Evolutionary conservation across 2,797 vertebrate species (phyloP).

Genomic region (Neosilurus hyrtlii): DNA sequence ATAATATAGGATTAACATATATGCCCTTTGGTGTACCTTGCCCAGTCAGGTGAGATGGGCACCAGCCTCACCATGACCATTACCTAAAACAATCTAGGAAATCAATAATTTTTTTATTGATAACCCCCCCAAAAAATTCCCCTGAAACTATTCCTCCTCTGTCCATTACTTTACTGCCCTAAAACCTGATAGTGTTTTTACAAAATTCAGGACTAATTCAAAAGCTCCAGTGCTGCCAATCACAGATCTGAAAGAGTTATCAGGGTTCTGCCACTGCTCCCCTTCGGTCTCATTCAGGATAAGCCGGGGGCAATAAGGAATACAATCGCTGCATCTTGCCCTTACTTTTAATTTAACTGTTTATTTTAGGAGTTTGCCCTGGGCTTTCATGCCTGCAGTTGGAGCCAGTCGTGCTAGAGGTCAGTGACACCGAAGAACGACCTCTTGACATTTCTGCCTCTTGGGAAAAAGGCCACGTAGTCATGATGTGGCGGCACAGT

Average conservation of each 20-base stretch:
- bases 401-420: slow-evolving; percentile 43
- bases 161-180: not conserved
- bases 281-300: slow-evolving; percentile 27
- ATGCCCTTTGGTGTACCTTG: too few species aligned
- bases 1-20: too few species aligned
- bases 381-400: slow-evolving; percentile 47
- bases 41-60: too few species aligned
- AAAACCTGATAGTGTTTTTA: not conserved
- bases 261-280: slow-evolving; percentile 15
- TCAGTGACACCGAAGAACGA: slow-evolving; percentile 38
- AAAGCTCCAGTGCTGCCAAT: not conserved
- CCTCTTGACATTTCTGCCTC: slow-evolving; percentile 44
- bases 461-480: slow-evolving; percentile 24
- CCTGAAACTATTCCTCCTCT: not conserved
- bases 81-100: not conserved
- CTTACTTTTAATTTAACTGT: slow-evolving; percentile 52
- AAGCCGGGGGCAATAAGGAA: slow-evolving; percentile 40
- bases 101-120: not conserved
- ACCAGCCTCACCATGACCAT: not conserved
- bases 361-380: slow-evolving; percentile 50
- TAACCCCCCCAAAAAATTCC: not conserved
- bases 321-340: slow-evolving; percentile 24
- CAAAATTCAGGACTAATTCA: not conserved
- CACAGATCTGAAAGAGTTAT: slow-evolving; percentile 14
- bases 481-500: slow-evolving; percentile 23